phyloP scores from a whole-genome alignment of 1,140 invertebrate species.

The Aplysia californica region DNA sequence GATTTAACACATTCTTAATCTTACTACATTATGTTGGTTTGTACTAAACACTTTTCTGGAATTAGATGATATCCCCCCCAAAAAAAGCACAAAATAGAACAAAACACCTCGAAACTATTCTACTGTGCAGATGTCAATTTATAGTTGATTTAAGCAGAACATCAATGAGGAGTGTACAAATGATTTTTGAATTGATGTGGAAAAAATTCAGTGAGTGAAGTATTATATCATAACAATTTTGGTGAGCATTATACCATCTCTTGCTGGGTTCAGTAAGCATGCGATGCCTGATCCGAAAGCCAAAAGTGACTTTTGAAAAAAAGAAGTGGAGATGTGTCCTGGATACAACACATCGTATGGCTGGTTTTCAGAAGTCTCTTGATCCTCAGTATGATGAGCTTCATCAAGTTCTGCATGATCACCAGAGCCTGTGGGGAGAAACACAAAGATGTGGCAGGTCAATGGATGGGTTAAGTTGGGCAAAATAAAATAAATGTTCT shows the following conservation, averaged over 20 bases:
- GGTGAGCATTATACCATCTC: constrained; percentile 70
- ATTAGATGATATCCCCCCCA: no score
- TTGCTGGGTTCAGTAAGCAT: constrained; percentile 78
- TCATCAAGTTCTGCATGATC: not conserved
- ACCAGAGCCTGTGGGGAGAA: not conserved
- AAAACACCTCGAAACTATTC: no score
- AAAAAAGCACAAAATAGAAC: no score
- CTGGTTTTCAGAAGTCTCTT: not conserved
- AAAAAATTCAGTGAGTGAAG: not conserved
- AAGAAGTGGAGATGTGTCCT: constrained; percentile 78
- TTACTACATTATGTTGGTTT: no score
- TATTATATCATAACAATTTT: not conserved
- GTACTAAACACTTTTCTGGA: no score
- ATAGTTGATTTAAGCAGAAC: no score
- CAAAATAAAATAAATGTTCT: not conserved
- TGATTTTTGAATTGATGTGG: no score
- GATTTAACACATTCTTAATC: no score
- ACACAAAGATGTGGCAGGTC: not conserved
- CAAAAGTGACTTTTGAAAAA: constrained; percentile 81
- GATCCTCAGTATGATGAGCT: constrained; percentile 14
- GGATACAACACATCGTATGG: constrained; percentile 58
- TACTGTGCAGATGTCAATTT: no score
- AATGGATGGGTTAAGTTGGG: not conserved
- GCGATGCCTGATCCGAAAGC: constrained; percentile 83
- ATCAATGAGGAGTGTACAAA: no score